Evolutionary conservation across 2,797 vertebrate genomes (phyloP), one percentile per base, ranked within the genome.

Genomic region (Aotus griseimembra): DNA sequence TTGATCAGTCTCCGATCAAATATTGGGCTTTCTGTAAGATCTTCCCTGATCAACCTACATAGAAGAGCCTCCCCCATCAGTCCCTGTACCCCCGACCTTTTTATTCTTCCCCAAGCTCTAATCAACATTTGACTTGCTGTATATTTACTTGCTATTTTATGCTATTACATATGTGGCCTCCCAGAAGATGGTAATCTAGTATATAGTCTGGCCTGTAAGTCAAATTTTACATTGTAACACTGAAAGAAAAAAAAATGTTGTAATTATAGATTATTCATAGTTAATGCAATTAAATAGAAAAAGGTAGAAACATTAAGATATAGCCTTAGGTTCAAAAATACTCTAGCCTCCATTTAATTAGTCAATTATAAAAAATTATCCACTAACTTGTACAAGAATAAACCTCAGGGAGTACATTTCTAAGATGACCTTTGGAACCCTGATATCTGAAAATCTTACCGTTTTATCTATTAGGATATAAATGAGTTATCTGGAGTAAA

Each of bases 221-320:
- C 1, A 95, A 94, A 50, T 12, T 81, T 73, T 81, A 81, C 17
- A 8, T 44, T 91, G 64, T 1, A 30, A 82, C 46, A 87, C 1
- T 81, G 19, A 87, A 83, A 41, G 7, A 97, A 41, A 7, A 97
- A 92, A 97, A 64, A 98, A 94, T 76, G 4, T 20, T 95, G 87
- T 26, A 57, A 5, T 46, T 77, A 83, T 12, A 26, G 36, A 92
- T 80, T 96, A 93, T 90, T 61, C 44, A 90, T 1, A 94, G 88
- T 96, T 26, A 67, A 80, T 36, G 48, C 14, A 80, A 76, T 94
- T 94, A 96, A 95, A 94, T 57, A 95, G 11, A 33, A 44, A 88
- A 92, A 81, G 77, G 24, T 13, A 88, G 93, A 97, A 97, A 97
- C 39, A 96, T 36, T 94, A 95, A 94, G 33, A 80, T 80, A 87